A percentile compares a stretch with the other conserved stretches of the same genome.
Conservation (phyloP, 2,888 invertebrate species). For the Clunio marinus region DNA sequence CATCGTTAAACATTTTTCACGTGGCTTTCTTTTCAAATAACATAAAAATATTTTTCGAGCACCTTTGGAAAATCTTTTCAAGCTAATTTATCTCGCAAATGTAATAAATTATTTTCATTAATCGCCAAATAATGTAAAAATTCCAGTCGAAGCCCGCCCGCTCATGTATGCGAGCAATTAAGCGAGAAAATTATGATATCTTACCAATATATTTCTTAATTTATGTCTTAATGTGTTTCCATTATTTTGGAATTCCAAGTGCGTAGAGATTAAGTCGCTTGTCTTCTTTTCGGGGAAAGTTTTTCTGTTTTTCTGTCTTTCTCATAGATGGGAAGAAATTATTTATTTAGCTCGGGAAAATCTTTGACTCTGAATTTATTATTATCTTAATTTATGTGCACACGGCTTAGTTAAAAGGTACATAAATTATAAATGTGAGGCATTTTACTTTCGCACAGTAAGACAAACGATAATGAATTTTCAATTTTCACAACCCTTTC, state of each 20-base stretch:
- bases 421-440: slow-evolving; percentile 34
- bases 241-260: slow-evolving; percentile 22
- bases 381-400: slow-evolving; percentile 39
- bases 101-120: slow-evolving; percentile 32
- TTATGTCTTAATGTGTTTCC: slow-evolving; percentile 18
- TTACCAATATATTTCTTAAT: slow-evolving; percentile 16
- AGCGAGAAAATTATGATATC: slow-evolving; percentile 18
- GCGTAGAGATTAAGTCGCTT: slow-evolving; percentile 16
- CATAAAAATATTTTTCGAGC: not conserved
- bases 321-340: not conserved
- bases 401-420: slow-evolving; percentile 31
- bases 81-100: not conserved
- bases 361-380: slow-evolving; percentile 39
- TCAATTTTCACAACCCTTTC: slow-evolving; percentile 30
- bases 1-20: no score
- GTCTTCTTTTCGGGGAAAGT: not conserved
- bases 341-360: slow-evolving; percentile 16
- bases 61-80: not conserved
- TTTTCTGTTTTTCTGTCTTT: no score
- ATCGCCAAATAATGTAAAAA: slow-evolving; percentile 31
- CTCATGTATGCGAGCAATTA: slow-evolving; percentile 24
- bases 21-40: not conserved
- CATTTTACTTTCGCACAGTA: not conserved
- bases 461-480: slow-evolving; percentile 34
- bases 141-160: not conserved